Evolutionary conservation across 2,797 vertebrate species (phyloP), one percentile per base, ranked within the genome.

Genomic region (Aeoliscus strigatus): DNA sequence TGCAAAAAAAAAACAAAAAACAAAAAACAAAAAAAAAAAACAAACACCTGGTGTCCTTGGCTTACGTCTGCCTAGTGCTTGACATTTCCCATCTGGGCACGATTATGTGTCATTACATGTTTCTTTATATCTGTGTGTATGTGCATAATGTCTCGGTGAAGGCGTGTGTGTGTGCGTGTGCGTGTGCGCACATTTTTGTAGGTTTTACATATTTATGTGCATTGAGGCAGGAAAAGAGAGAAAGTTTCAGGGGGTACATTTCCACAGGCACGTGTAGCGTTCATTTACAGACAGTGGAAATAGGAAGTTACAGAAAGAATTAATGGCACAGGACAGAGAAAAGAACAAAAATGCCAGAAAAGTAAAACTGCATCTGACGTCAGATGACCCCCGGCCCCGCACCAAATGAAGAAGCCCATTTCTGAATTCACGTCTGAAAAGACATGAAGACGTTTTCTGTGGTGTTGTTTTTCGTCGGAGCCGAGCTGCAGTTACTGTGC

Each of bases 251-350:
- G 71, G 76, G 62, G 72, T 70, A 66, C 57, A 69, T 75, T 80
- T 75, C 75, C 77, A 81, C 83, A 82, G 81, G 71, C 74, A 75
- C 49, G 47, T 77, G n/a, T n/a, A n/a, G n/a, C n/a, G 65, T 60
- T 82, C 64, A 69, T 73, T 80, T 73, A 84, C 69, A 71, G 70
- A 76, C 66, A 61, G 76, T 70, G 69, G 64, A 69, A 72, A 70
- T 32, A 39, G 46, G 57, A 55, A 66, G 66, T 61, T 55, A 71
- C 70, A 62, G 72, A 75, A 61, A 59, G 65, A 55, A 39, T 56
- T 50, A 44, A 73, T 80, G 80, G 73, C 72, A 78, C 64, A 58
- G 51, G 61, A 77, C 70, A 39, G 67, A 73, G 72, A 79, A 68
- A 75, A 70, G 75, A 55, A 9, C 4, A 23, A 23, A 23, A 36